A percentile compares a stretch with the other conserved stretches of the same genome.
Evolutionary conservation across 2,888 invertebrate genomes (phyloP).

Genomic region (Aproaerema taeniolella): DNA sequence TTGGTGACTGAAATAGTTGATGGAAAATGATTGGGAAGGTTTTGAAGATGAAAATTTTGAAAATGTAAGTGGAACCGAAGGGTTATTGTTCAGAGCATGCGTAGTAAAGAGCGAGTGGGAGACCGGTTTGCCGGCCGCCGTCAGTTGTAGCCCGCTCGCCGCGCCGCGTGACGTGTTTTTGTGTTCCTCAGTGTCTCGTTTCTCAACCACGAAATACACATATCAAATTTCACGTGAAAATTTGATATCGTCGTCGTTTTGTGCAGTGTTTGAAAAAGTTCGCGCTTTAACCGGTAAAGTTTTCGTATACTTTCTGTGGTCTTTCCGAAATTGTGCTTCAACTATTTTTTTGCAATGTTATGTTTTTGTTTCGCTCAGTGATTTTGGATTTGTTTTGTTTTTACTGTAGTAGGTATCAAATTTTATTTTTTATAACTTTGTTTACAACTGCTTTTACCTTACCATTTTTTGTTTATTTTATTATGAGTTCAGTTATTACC

Average conservation of each 20-base stretch:
- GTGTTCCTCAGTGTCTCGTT: constrained; percentile 19
- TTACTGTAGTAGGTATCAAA: constrained; percentile 52
- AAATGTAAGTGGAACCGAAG: constrained; percentile 39
- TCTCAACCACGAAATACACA: constrained; percentile 49
- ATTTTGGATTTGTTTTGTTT: constrained; percentile 48
- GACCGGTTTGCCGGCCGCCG: constrained; percentile 41
- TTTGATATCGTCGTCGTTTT: constrained; percentile 71
- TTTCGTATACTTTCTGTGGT: constrained; percentile 29
- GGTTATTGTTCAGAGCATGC: constrained; percentile 68
- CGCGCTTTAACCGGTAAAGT: constrained; percentile 52
- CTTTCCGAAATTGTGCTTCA: constrained; percentile 33
- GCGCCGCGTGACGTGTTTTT: constrained; percentile 47
- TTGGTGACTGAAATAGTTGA: neutral
- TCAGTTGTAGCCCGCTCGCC: constrained; percentile 63
- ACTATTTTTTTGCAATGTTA: constrained; percentile 48
- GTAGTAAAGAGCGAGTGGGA: constrained; percentile 64
- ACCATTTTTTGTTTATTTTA: constrained; percentile 26
- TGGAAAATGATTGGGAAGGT: neutral
- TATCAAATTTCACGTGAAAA: constrained; percentile 75
- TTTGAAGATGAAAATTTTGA: constrained; percentile 9
- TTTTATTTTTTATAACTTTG: constrained; percentile 25
- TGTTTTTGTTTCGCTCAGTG: constrained; percentile 61
- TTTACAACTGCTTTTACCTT: constrained; percentile 21
- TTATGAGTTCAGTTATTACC: neutral
- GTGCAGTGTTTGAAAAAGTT: constrained; percentile 55